These are phyloP conservation scores for Thripadectes ignobilis DNA, from an alignment of 2,797 vertebrate species.

Conservation along the genomic window DNA sequence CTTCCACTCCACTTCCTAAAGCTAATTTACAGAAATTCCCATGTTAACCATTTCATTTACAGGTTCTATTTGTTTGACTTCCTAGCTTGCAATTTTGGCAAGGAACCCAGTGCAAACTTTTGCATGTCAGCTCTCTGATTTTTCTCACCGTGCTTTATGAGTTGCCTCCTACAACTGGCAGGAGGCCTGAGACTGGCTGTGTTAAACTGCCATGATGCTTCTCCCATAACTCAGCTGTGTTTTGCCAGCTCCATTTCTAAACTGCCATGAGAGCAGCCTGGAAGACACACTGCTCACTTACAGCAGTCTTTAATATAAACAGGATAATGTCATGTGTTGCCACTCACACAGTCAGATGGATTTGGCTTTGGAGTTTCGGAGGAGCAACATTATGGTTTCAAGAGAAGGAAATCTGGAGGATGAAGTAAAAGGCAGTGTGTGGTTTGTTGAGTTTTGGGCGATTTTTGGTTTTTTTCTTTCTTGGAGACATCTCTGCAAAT, in stretches of 20 bases:
- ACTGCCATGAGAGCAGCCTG: conserved; percentile 48
- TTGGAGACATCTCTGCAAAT: not conserved
- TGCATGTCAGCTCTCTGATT: not conserved
- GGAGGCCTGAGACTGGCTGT: conserved; percentile 4
- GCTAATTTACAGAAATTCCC: not conserved
- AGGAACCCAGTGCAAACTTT: not conserved
- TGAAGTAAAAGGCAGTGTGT: not conserved
- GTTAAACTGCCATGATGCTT: not conserved
- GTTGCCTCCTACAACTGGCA: conserved; percentile 12
- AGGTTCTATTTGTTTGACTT: not conserved
- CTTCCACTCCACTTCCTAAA: not conserved
- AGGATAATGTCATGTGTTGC: conserved; percentile 1
- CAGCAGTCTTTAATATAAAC: conserved; percentile 8
- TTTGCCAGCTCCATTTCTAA: conserved; percentile 38
- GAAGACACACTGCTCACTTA: conserved; percentile 48
- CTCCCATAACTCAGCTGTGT: conserved; percentile 2
- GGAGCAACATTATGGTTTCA: not conserved
- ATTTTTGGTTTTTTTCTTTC: not conserved
- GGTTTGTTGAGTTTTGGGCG: not conserved
- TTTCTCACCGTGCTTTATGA: not conserved
- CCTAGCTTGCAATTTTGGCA: not conserved
- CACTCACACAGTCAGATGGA: not conserved
- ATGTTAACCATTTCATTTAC: conserved; percentile 15
- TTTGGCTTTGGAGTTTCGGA: conserved; percentile 11
- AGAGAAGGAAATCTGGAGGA: not conserved